phyloP scores from a whole-genome alignment of 1,140 invertebrate species.

The Proales similis region DNA sequence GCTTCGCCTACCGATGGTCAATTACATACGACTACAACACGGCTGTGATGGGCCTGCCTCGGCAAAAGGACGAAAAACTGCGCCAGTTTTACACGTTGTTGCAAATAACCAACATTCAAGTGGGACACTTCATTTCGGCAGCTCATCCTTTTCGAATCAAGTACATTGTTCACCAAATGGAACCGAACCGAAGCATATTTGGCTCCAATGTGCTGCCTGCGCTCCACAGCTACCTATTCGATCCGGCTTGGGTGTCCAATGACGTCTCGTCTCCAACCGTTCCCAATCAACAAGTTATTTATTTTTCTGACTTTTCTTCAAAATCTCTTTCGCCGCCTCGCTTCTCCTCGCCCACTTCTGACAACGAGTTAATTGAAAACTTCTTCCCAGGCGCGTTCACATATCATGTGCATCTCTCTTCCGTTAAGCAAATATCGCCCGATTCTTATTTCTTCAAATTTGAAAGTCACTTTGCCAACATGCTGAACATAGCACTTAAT shows the following conservation, averaged over 20 bases:
- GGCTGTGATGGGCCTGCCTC: conserved; percentile 5
- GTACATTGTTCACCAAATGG: neutral
- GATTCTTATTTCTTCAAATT: no score
- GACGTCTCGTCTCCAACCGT: neutral
- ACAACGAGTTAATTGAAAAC: no score
- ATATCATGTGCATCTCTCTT: conserved; percentile 27
- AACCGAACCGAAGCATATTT: no score
- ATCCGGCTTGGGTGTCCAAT: conserved; percentile 22
- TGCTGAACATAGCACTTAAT: no score
- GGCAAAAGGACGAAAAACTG: neutral
- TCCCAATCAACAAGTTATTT: neutral
- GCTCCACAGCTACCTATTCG: conserved; percentile 6
- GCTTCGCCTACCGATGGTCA: conserved; percentile 30
- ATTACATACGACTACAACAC: neutral
- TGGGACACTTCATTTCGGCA: neutral
- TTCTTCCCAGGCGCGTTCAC: conserved; percentile 22
- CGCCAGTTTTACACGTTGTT: conserved; percentile 2
- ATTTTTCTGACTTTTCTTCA: neutral
- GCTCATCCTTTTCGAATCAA: neutral
- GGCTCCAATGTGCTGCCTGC: neutral
- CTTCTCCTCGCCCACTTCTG: no score
- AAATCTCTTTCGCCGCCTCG: neutral
- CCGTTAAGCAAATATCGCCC: no score
- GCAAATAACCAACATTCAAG: neutral
- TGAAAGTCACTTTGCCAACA: no score